A percentile compares a stretch with the other conserved stretches of the same genome.
These are phyloP conservation scores for Drosophila melanica DNA, from an alignment of 1,140 invertebrate species.

Conservation along the genomic window DNA sequence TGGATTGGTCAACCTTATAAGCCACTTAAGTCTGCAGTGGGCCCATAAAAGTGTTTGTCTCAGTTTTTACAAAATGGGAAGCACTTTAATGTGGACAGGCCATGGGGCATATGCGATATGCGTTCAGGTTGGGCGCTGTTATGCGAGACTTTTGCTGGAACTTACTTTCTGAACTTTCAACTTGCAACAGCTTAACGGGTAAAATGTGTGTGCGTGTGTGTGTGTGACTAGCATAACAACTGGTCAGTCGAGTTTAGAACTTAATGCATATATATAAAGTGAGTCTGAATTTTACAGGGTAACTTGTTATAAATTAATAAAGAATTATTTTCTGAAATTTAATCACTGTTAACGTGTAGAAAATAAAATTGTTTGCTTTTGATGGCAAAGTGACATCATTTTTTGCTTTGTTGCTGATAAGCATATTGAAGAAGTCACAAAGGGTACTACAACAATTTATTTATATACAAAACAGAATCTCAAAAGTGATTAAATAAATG, in stretches of 20 bases:
- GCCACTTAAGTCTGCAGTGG: conserved; percentile 46
- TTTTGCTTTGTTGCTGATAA: conserved; percentile 16
- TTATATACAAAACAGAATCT: conserved; percentile 3
- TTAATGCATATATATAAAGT: background rate
- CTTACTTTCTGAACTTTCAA: conserved; percentile 49
- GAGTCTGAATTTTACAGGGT: background rate
- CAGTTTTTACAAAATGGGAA: conserved; percentile 32
- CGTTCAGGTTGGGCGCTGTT: conserved; percentile 1
- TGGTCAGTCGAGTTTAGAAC: background rate
- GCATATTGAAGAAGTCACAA: conserved; percentile 15
- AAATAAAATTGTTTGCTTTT: background rate
- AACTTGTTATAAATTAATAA: background rate
- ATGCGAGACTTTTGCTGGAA: conserved; percentile 34
- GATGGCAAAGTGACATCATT: conserved; percentile 23
- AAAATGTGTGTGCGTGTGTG: conserved; percentile 14
- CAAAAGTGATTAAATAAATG: background rate
- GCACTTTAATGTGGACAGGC: background rate
- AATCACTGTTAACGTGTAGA: background rate
- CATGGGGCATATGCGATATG: background rate
- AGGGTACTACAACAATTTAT: conserved; percentile 8
- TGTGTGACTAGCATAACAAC: conserved; percentile 1
- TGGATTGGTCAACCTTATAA: conserved; percentile 45
- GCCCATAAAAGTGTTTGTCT: background rate
- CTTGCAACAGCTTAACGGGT: conserved; percentile 39
- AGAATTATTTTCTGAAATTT: background rate